Evolutionary conservation across 2,888 invertebrate genomes (phyloP).

Genomic region (Ganaspis brasiliensis): DNA sequence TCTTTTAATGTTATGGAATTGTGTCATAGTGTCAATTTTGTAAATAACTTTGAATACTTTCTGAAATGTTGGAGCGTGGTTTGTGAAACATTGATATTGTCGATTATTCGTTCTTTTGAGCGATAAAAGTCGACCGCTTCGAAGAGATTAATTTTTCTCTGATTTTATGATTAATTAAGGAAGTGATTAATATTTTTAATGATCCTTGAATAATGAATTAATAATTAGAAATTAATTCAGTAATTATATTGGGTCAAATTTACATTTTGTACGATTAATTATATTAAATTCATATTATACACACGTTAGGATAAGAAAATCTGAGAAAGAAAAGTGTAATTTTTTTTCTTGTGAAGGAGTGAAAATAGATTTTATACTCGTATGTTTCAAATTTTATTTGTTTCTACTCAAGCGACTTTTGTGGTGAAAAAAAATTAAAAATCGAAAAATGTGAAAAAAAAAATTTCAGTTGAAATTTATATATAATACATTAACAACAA

Average conservation of each 20-base stretch:
- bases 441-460: too few species aligned
- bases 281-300: conserved; percentile 16
- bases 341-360: neutral
- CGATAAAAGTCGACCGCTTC: conserved; percentile 6
- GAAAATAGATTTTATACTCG: conserved; percentile 11
- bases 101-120: neutral
- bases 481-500: too few species aligned
- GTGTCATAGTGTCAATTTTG: conserved; percentile 15
- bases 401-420: conserved; percentile 26
- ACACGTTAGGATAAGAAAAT: neutral
- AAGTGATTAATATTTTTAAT: too few species aligned
- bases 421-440: neutral
- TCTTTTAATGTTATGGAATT: conserved; percentile 1
- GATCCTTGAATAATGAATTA: neutral
- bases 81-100: conserved; percentile 21
- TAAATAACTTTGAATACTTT: neutral
- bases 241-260: neutral
- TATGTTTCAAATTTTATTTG: neutral
- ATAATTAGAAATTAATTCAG: neutral
- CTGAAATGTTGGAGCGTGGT: conserved; percentile 8
- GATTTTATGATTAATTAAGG: conserved; percentile 10
- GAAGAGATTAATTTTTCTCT: conserved; percentile 31
- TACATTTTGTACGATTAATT: conserved; percentile 15
- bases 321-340: neutral
- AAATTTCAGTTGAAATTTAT: too few species aligned